Base-by-base conservation (phyloP, 53 echinoderm and acorn worm genomes). In the Mesocentrotus franciscanus region DNA sequence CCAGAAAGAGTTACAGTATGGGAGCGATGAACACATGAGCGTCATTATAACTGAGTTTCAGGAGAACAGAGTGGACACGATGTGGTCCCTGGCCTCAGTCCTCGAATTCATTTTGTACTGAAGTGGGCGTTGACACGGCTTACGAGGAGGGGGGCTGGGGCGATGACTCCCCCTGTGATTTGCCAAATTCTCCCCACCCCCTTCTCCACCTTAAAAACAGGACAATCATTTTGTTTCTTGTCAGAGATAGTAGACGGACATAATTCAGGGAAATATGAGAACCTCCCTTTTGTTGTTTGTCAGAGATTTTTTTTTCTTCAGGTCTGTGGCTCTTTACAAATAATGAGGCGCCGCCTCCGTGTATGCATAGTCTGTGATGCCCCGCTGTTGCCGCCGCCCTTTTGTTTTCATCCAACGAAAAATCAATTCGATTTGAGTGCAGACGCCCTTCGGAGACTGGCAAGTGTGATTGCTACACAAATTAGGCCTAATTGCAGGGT, bases 371-470 rank as follows among this genome's bases (percentile, higher is more conserved):
- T 42, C 81, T 42, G 42, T 36, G 81, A 81, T 8, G 18, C 81
- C 81, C 81, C 42, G 81, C 36, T 81, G 81, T 22, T 81, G 18
- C 42, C 81, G 20, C 15, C 64, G 39, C 42, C 81, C 42, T 81
- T 81, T 81, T 81, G 81, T 81, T 39, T 81, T 81, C 20, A 22
- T 39, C 42, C 39, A 33, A 0, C 36, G 2, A 20, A 20, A 81
- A 42, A 81, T 81, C 81, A 81, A 81, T 81, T 32, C 8, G 42
- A 81, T 42, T 36, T 17, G 81, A 81, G 81, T 81, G 81, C 81
- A 81, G 36, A 42, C 36, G 42, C 14, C 81, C 81, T 39, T 36
- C 36, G 42, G 36, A 81, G 42, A 20, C 42, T 10, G 81, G 36
- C 18, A 81, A 78, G 78, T 26, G 9, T 89, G 89, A 59, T 30